These are phyloP conservation scores for Pterostichus madidus DNA, from an alignment of 2,888 invertebrate genomes.

Conservation along the genomic window DNA sequence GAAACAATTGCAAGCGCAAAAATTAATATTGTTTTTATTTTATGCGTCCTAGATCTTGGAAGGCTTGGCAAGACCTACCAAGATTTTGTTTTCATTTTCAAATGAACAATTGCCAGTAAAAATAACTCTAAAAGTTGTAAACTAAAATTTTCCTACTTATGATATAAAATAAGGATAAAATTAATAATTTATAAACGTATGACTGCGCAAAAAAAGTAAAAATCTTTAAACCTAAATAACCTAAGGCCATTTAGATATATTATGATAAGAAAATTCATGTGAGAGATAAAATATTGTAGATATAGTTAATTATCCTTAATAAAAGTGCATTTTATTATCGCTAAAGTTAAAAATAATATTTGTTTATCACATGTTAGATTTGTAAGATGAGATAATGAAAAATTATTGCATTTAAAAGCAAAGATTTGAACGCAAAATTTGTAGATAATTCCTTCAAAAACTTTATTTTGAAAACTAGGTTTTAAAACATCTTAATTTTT, in stretches of 20 bases:
- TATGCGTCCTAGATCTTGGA: too few species aligned
- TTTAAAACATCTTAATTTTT: too few species aligned
- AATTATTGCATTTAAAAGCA: neutral
- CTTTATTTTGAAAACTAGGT: too few species aligned
- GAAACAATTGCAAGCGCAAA: neutral
- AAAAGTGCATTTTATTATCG: neutral
- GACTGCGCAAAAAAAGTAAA: neutral
- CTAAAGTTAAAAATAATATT: neutral
- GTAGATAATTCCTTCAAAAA: too few species aligned
- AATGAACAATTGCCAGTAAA: too few species aligned
- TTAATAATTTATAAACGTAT: too few species aligned
- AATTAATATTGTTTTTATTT: neutral
- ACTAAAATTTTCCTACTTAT: too few species aligned
- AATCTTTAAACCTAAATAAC: neutral
- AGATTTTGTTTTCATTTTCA: too few species aligned
- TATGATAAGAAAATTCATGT: neutral
- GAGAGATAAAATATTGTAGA: constrained; percentile 5
- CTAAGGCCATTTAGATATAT: neutral
- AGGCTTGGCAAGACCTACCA: too few species aligned
- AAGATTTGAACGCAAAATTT: too few species aligned
- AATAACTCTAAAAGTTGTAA: too few species aligned
- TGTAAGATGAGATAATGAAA: neutral
- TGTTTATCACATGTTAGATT: constrained; percentile 3
- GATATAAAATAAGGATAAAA: too few species aligned
- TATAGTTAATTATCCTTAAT: constrained; percentile 4